Base-by-base conservation (phyloP, 1,140 invertebrate genomes). In the Globodera rostochiensis region DNA sequence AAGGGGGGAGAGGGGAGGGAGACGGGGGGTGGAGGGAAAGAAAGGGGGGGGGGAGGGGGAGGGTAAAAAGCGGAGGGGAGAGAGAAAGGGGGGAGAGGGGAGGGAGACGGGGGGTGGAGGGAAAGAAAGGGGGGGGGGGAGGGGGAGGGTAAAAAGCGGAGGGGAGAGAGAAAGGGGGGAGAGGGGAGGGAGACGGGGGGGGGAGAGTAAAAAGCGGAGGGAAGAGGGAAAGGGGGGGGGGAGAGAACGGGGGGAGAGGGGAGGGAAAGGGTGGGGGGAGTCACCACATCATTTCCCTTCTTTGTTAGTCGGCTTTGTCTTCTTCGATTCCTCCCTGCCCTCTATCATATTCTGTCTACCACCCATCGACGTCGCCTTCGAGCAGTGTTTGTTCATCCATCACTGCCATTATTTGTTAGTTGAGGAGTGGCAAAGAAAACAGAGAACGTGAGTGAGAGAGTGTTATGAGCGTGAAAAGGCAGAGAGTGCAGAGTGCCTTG, bases 321-420 rank as follows among this genome's bases (percentile, higher is more conserved):
- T 70, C 69, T 71, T 21, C 67, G 6, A 21, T 69, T 71, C 69
- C 69, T n/a, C 69, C 69, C 36, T 71, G 21, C 69, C 69, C 25
- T 71, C 69, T 7, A 6, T 36, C 25, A 1, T 71, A n/a, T 13
- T 47, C 36, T 45, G 21, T 21, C 36, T 11, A 7, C 69, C 25
- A 47, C 46, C n/a, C 69, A 36, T 11, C 25, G 21, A 11, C n/a
- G 9, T 45, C 19, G 8, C 36, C 69, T n/a, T 45, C 67, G 57
- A 64, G 19, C 19, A 64, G 19, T 19, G 15, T 64, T 60, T 64
- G 15, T 64, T 64, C 57, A 64, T 64, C 19, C 11, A 19, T 36
- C 36, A 64, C 19, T 15, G 57, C 13, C 57, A 60, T 15, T 13
- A 19, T 60, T 60, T 5, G 57, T 5, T 19, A 11, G 7, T 53